Evolutionary conservation across 2,888 invertebrate genomes (phyloP), one percentile per base, ranked within the genome.

Genomic region (Chironomus riparius): DNA sequence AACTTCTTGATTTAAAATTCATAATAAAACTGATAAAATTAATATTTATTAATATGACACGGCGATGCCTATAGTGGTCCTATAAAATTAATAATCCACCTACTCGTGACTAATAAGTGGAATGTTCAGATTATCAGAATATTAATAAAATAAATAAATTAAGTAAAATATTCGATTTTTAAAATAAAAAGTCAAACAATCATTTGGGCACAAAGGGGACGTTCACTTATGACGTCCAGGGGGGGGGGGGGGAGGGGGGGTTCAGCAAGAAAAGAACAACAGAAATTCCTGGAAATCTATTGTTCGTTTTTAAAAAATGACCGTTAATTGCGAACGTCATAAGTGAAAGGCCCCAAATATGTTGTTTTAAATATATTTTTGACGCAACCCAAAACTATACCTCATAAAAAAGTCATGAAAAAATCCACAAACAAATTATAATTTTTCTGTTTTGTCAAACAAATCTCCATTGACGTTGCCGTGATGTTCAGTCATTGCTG

Each of bases 81-180:
- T n/a, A 70, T 70, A 70, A 70, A 70, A 70, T 70, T 70, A 70
- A 70, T 70, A 70, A 70, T 70, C 70, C 70, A 15, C 70, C 70
- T 48, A 50, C 70, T 50, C 15, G 15, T 50, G 50, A 50, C 50
- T 50, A 50, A 50, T 50, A 50, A 50, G 50, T 50, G 50, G 50
- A 13, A 50, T n/a, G 50, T 50, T 15, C 50, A 50, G 50, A 50
- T 50, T 50, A 50, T n/a, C 13, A 50, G 50, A 50, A 50, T 50
- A 50, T 50, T 50, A n/a, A 38, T 38, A 38, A 38, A 38, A 38
- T 38, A 38, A 38, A 28, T 28, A 28, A 28, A 28, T 28, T 28
- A 28, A 38, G 38, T 38, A 38, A 38, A 38, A 38, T 38, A 38
- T 38, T 38, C 38, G 38, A 38, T 38, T 10, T 38, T 38, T 38